These are phyloP conservation scores for Urocynchramus pylzowi DNA, from an alignment of 2,113 vertebrate species.

Conservation along the genomic window DNA sequence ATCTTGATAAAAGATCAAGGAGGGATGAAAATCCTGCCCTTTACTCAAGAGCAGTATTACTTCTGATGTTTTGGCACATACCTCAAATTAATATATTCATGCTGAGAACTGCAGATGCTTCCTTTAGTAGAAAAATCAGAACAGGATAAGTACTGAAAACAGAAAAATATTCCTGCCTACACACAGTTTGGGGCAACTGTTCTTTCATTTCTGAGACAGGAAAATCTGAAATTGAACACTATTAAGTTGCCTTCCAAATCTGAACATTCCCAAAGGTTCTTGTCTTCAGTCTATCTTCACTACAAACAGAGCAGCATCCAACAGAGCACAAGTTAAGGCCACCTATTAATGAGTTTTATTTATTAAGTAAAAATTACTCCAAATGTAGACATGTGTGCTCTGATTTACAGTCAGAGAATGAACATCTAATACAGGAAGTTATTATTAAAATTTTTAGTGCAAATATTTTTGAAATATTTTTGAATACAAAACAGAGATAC, in stretches of 20 bases:
- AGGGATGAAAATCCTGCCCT: background rate
- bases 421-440: background rate
- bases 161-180: background rate
- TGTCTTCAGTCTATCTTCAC: background rate
- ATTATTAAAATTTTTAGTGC: background rate
- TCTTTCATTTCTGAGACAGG: background rate
- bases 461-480: background rate
- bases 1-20: background rate
- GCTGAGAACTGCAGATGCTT: background rate
- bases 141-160: background rate
- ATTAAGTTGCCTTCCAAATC: accelerated
- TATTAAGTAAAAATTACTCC: background rate
- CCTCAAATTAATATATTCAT: background rate
- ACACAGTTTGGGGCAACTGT: background rate
- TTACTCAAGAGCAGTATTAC: background rate
- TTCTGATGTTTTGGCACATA: background rate
- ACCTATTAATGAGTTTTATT: background rate
- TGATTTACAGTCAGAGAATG: background rate
- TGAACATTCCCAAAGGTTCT: background rate
- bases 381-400: background rate
- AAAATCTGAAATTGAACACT: background rate
- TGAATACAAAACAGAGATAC: background rate
- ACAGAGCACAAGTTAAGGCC: background rate
- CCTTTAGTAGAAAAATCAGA: background rate
- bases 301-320: background rate